phyloP scores from a whole-genome alignment of 1,140 invertebrate species.

The Belonocnema kinseyi region DNA sequence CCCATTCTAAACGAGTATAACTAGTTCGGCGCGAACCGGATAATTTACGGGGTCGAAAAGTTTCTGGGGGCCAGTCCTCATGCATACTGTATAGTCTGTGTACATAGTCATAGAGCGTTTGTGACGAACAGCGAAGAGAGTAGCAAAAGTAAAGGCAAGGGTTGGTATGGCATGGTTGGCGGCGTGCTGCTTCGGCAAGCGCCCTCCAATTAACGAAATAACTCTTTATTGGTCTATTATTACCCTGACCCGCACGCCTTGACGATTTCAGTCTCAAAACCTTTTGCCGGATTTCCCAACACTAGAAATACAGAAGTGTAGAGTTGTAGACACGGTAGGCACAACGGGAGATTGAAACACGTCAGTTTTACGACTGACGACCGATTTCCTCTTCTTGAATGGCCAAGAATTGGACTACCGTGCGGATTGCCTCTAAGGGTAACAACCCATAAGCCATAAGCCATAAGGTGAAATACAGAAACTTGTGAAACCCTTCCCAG shows the following conservation, averaged over 20 bases:
- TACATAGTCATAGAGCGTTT: conserved; percentile 39
- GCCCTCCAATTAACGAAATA: conserved; percentile 47
- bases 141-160: conserved; percentile 26
- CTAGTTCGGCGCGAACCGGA: conserved; percentile 48
- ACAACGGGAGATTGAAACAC: background rate
- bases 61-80: conserved; percentile 25
- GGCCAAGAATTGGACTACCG: conserved; percentile 56
- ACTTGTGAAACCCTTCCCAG: background rate
- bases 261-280: background rate
- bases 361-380: conserved; percentile 45
- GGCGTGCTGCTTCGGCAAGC: background rate
- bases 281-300: conserved; percentile 19
- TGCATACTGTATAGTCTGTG: no score
- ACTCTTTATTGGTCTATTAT: conserved; percentile 50
- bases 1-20: conserved; percentile 48
- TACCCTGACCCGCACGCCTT: conserved; percentile 22
- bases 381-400: conserved; percentile 42
- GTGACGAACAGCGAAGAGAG: conserved; percentile 30
- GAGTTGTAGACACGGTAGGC: background rate
- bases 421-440: conserved; percentile 44
- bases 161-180: conserved; percentile 25
- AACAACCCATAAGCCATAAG: conserved; percentile 38
- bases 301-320: no score
- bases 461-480: background rate
- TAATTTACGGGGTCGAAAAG: conserved; percentile 54